Percentiles rank a stretch among this genome's conserved stretches.
phyloP scores from a whole-genome alignment of 2,797 vertebrate species.

The Micromesistius poutassou region DNA sequence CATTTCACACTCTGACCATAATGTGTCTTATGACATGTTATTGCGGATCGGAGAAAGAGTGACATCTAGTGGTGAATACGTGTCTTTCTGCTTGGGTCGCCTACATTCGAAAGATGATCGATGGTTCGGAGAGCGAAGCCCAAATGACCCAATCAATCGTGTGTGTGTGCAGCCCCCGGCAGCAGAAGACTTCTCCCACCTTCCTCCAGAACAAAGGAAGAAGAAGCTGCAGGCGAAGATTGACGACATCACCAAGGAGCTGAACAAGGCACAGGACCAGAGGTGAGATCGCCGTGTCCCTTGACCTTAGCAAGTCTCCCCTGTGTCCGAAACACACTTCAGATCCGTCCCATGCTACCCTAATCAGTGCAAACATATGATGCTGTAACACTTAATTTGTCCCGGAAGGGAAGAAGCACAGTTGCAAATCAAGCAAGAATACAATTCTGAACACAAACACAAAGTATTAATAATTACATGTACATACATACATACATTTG shows the following conservation, averaged over 20 bases:
- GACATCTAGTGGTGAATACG: background rate
- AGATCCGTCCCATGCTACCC: no score
- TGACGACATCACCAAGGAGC: conserved; percentile 86
- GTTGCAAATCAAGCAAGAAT: no score
- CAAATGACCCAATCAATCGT: background rate
- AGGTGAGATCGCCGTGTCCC: conserved; percentile 69
- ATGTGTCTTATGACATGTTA: background rate
- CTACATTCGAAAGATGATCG: background rate
- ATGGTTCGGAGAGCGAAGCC: background rate
- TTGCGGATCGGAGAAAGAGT: background rate
- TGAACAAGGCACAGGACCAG: conserved; percentile 88
- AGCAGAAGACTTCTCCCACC: conserved; percentile 89
- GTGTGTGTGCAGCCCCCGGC: conserved; percentile 70
- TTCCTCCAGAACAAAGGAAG: conserved; percentile 91
- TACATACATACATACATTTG: no score
- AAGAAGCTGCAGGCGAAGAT: conserved; percentile 91
- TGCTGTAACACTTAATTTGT: no score
- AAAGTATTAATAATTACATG: no score
- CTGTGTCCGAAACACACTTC: background rate
- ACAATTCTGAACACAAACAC: no score
- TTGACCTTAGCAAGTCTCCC: background rate
- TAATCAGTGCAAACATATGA: no score
- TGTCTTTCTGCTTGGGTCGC: background rate
- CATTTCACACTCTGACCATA: background rate
- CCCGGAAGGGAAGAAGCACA: no score